Evolutionary conservation across 2,888 invertebrate genomes (phyloP), one percentile per base, ranked within the genome.

Genomic region (Dicycla oo): DNA sequence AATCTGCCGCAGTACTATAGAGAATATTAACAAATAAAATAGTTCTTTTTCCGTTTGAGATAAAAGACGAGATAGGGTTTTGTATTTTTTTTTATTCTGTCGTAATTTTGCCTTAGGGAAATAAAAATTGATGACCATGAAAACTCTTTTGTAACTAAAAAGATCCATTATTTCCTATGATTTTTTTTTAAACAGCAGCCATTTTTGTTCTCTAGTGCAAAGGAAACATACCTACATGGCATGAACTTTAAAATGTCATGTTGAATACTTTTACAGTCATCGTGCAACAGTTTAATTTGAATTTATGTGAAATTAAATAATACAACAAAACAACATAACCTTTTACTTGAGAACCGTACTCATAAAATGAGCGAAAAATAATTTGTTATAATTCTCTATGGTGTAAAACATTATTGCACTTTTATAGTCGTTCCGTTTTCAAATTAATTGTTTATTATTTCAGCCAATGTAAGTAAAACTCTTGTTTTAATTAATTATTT

Each of bases 361-460:
- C 18, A 5, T 54, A 30, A 53, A 56, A 49, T 18, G 8, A 26
- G 11, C 7, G 18, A 5, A 11, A 67, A 58, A 45, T 0, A 40
- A 58, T 47, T 66, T 60, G 68, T 74, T 75, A 51, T 62, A 76
- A 76, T 75, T 69, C 70, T 75, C 77, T 76, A 70, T 75, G 69
- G 70, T 74, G 3, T 15, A 45, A 40, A 57, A 40, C 15, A 58
- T n/a, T 47, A 23, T 26, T 34, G 62, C 75, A 75, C 62, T 13
- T 62, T 34, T 57, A 51, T 15, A 13, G 30, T 38, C 30, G 34
- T 76, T 26, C 45, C 8, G n/a, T 74, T 75, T 40, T 56, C 13
- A 51, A 76, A 77, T 53, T 53, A 45, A 10, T 70, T 45, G 34
- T 40, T 30, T 56, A 40, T 8, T 30, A 23, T 70, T 77, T 20